Conservation (phyloP, 53 echinoderm and acorn worm genomes). For the Paracentrotus lividus region DNA sequence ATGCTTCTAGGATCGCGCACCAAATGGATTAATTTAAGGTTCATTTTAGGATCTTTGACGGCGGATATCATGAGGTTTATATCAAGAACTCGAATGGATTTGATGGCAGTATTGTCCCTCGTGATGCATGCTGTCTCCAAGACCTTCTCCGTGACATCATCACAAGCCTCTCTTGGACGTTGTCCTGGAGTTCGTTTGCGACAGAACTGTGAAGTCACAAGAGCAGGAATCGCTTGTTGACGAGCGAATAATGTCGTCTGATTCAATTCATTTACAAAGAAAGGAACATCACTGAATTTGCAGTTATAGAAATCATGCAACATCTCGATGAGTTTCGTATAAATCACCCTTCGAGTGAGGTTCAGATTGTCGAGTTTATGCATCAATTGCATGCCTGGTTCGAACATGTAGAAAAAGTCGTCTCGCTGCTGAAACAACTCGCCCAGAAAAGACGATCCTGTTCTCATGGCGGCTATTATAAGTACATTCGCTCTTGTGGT, state of each 20-base stretch:
- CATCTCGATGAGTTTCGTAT: conserved; percentile 79
- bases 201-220: conserved; percentile 65
- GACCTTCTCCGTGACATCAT: conserved; percentile 35
- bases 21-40: conserved; percentile 90
- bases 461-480: conserved; percentile 88
- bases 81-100: conserved; percentile 86
- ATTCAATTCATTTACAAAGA: conserved; percentile 76
- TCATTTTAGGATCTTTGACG: conserved; percentile 68
- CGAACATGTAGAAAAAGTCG: conserved; percentile 93
- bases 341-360: conserved; percentile 65
- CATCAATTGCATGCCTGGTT: conserved; percentile 83
- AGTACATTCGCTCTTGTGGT: conserved; percentile 55
- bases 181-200: not conserved
- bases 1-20: conserved; percentile 93
- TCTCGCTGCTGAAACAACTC: conserved; percentile 83
- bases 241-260: conserved; percentile 39
- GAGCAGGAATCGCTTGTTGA: conserved; percentile 70
- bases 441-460: conserved; percentile 93
- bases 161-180: conserved; percentile 65
- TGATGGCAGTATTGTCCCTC: conserved; percentile 73
- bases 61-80: conserved; percentile 77
- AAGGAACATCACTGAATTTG: conserved; percentile 71
- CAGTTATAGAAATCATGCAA: conserved; percentile 78
- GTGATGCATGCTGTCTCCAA: conserved; percentile 69
- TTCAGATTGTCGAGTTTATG: conserved; percentile 67